Evolutionary conservation across 2,888 invertebrate genomes (phyloP), one percentile per base, ranked within the genome.

Genomic region (Lepidonotus clava): DNA sequence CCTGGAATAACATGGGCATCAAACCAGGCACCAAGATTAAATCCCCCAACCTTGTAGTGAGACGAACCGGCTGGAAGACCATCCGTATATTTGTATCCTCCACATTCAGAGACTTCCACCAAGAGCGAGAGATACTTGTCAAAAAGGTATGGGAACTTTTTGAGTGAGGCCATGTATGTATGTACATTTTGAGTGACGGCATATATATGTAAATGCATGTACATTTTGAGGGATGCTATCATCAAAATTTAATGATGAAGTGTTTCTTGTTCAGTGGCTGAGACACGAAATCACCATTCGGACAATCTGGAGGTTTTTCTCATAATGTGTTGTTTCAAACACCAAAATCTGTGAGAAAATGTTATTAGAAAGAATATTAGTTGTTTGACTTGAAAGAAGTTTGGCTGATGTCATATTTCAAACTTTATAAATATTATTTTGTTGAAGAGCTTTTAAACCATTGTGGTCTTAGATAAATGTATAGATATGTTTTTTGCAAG

Each of bases 61-160:
- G 87, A 66, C 51, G 89, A n/a, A 83, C 87, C 41, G 92, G 91
- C 41, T 93, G 93, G 93, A 91, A 91, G 85, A 92, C 92, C 83
- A 90, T 94, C 11, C 89, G 93, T 24, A 90, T 94, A n/a, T 94
- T 94, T 90, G 93, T 94, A 18, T 94, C 93, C 0, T 93, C 93
- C 86, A 94, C 94, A 24, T 94, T 94, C 88, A 93, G 91, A 85
- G 94, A 94, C 88, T 94, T 94, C 87, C 93, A 92, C 88, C 90
- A 89, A 84, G 94, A 94, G 86, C 91, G 94, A 86, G 93, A 94
- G 88, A 88, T 92, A 61, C 90, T 94, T 5, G 92, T 94, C 14
- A 93, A 93, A 90, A 91, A 92, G 92, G 93, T 93, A 88, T 77
- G 83, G 5, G 61, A 28, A 32, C 5, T 67, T 67, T 14, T 32